Base-by-base conservation (phyloP, 1,140 invertebrate species). In the Orchestia grillus region DNA sequence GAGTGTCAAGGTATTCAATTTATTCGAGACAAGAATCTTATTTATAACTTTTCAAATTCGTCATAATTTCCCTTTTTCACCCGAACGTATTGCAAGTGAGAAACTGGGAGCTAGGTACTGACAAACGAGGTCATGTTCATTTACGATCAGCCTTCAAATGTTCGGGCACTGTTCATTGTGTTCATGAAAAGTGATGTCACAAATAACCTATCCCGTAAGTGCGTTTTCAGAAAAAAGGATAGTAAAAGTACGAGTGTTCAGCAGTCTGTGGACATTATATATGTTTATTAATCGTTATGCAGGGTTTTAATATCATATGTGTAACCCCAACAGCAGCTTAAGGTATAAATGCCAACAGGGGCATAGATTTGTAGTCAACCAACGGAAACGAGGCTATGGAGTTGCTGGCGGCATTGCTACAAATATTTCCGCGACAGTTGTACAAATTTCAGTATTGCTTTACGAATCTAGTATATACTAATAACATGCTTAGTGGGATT, bases 271-370 rank as follows among this genome's bases (percentile, higher is more conserved):
- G 92, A 94, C 92, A 94, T 94, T 45, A 94, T 94, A 92, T 92
- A 94, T 94, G 92, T 94, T 94, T 94, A 94, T 94, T 94, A 45
- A 94, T 94, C 92, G 92, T 94, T 94, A 94, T 94, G 92, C 92
- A 47, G 92, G 92, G 92, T 40, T 44, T 94, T 44, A 94, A 94
- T 94, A 94, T 94, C 92, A 94, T 94, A 94, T 94, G 92, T 94
- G 92, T 94, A 94, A 47, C 92, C 92, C 92, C 92, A 47, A 94
- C 43, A 94, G 92, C 92, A 47, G 41, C 92, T 94, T 94, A 94
- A 47, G 44, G 44, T 47, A 47, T 94, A 94, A 94, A 94, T 94
- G 92, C 92, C 92, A 94, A 94, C 92, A 94, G 36, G 40, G 92
- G 92, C 92, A 94, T 94, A 47, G 92, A 94, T 94, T 94, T 94